Evolutionary conservation across 2,797 vertebrate species (phyloP), one percentile per base, ranked within the genome.

Genomic region (Mormyrus proboscirostris): DNA sequence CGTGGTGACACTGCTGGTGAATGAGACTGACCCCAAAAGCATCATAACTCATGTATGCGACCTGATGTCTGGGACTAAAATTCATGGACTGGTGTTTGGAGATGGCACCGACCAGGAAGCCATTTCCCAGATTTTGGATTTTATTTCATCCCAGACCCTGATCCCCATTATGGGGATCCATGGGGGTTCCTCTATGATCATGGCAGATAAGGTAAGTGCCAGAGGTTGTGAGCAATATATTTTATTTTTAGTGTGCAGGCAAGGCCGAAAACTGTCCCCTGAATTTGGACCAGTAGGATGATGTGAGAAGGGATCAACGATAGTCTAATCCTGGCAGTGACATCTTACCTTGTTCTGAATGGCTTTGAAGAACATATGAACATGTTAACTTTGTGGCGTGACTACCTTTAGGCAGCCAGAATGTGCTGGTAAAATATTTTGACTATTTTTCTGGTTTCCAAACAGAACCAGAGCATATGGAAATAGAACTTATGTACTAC

Each of bases 121-220:
- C 85, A 97, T 99, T 87, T 97, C 98, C 91, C 99, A 99, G 95
- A 99, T 99, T 95, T 97, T 99, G 95, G 98, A 99, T 98, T 99
- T 99, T 97, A 97, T 99, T 95, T 99, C 99, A 0, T 98, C 98
- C 88, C 98, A 99, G 95, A 99, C 98, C 53, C 97, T 97, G 86
- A 96, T 99, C 93, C 99, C 99, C 88, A 97, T 99, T 93, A 94
- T 99, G 94, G 98, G 98, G 88, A 98, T 99, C 93, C 97, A 99
- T 53, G 99, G 99, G 0, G 99, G 99, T 25, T 97, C 98, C 19
- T 99, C 98, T 89, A 99, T 99, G 98, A 99, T 99, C 93, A 98
- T 99, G 98, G 97, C 98, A 76, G 98, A 99, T 92, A 99, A 99
- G 98, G 99, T 99, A 96, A 96, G 96, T 90, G 88, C 33, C 88